Percentiles rank a stretch among this genome's conserved stretches.
Conservation (phyloP, 1,140 invertebrate genomes). For the Meloidogyne floridensis region DNA sequence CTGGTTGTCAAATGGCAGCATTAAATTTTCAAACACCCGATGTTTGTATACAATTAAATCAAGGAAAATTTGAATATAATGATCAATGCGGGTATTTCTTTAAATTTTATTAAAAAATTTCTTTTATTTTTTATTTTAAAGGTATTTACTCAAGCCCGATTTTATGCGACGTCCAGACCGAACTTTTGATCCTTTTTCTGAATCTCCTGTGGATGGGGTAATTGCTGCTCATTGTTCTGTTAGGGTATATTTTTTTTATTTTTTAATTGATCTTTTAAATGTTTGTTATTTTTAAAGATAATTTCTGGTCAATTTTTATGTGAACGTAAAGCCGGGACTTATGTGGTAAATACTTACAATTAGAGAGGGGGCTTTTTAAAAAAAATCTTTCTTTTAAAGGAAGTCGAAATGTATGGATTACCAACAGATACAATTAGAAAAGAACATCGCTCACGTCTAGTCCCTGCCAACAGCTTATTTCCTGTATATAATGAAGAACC, state of each 20-base stretch:
- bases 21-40: slow-evolving; percentile 99
- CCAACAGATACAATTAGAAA: slow-evolving; percentile 97
- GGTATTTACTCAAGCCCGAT: slow-evolving; percentile 95
- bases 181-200: slow-evolving; percentile 97
- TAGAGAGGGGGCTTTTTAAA: slow-evolving; percentile 96
- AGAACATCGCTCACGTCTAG: slow-evolving; percentile 92
- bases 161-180: slow-evolving; percentile 95
- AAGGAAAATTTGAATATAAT: slow-evolving; percentile 96
- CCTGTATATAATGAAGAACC: slow-evolving; percentile 94
- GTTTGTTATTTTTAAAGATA: slow-evolving; percentile 71
- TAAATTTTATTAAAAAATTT: too few relatives aligned
- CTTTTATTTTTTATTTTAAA: slow-evolving; percentile 70
- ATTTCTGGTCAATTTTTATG: slow-evolving; percentile 99
- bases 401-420: slow-evolving; percentile 66
- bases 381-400: background rate
- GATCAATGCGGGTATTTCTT: slow-evolving; percentile 74
- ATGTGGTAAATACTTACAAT: slow-evolving; percentile 76
- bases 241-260: slow-evolving; percentile 72
- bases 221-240: slow-evolving; percentile 97
- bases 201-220: slow-evolving; percentile 95
- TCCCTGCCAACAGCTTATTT: slow-evolving; percentile 93
- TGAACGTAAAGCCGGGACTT: slow-evolving; percentile 97
- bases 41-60: slow-evolving; percentile 98
- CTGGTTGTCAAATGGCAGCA: slow-evolving; percentile 99
- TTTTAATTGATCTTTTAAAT: background rate